phyloP scores from a whole-genome alignment of 2,888 invertebrate genomes.

The Drosophila mulleri region DNA sequence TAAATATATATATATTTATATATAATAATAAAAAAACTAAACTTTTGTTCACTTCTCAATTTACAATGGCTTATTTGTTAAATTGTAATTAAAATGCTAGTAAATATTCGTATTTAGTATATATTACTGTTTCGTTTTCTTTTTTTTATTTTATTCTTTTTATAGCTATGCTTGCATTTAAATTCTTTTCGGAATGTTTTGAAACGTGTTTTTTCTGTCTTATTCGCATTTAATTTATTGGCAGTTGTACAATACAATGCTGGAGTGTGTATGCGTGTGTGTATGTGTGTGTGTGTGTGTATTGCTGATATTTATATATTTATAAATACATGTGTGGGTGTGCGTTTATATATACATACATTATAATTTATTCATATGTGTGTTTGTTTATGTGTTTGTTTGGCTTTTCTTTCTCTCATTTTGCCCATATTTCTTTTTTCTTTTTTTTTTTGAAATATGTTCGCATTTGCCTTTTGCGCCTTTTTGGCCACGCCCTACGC shows the following conservation, averaged over 20 bases:
- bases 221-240: conserved; percentile 51
- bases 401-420: conserved; percentile 18
- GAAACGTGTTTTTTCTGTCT: conserved; percentile 44
- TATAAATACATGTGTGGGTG: conserved; percentile 28
- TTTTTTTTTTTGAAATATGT: conserved; percentile 6
- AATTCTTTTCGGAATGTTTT: conserved; percentile 62
- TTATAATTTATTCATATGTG: conserved; percentile 65
- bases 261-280: conserved; percentile 8
- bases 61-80: conserved; percentile 42
- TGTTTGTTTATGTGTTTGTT: background rate
- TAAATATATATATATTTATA: background rate
- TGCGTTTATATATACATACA: conserved; percentile 37
- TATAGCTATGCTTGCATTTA: conserved; percentile 61
- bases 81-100: conserved; percentile 67
- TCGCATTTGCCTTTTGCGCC: conserved; percentile 13
- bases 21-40: background rate
- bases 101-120: conserved; percentile 58
- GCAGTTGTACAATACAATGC: conserved; percentile 63
- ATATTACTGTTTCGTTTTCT: background rate
- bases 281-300: background rate
- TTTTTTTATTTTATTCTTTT: conserved; percentile 15
- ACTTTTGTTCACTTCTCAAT: conserved; percentile 2
- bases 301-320: conserved; percentile 35
- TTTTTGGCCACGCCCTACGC: conserved; percentile 34
- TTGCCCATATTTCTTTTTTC: conserved; percentile 30